Conservation (phyloP, 1,140 invertebrate species). For the Pseudomyrmex pallidus region DNA sequence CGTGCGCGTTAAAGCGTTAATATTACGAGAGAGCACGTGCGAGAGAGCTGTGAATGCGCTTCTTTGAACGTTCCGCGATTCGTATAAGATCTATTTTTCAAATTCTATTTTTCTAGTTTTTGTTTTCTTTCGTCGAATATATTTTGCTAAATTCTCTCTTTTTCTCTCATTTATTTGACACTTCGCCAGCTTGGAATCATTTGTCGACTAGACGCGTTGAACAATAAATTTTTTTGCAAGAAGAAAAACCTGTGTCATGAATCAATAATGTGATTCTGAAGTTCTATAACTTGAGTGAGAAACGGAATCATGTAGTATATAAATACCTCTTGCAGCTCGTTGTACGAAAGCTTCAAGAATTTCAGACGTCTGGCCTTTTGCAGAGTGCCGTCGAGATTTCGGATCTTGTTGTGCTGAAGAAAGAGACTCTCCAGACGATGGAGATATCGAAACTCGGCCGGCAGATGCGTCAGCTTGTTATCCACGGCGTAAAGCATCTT, state of each 20-base stretch:
- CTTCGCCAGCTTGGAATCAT: too few species aligned
- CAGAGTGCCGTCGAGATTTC: slow-evolving; percentile 88
- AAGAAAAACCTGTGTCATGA: not conserved
- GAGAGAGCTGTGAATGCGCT: slow-evolving; percentile 25
- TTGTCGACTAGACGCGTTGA: too few species aligned
- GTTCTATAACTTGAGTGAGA: not conserved
- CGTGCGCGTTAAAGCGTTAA: slow-evolving; percentile 47
- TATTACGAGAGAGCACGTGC: slow-evolving; percentile 7
- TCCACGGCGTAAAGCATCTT: slow-evolving; percentile 89
- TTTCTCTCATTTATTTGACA: not conserved
- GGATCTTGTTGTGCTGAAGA: slow-evolving; percentile 89
- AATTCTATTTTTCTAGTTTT: too few species aligned
- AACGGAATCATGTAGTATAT: not conserved
- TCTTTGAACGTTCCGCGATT: not conserved
- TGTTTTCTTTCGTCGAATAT: too few species aligned
- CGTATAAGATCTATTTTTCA: not conserved
- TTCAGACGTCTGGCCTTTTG: slow-evolving; percentile 88
- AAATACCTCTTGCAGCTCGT: slow-evolving; percentile 89
- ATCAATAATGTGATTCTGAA: too few species aligned
- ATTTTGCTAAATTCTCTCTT: not conserved
- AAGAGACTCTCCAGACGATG: slow-evolving; percentile 89
- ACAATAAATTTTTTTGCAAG: not conserved
- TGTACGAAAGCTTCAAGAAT: slow-evolving; percentile 89
- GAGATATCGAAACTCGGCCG: slow-evolving; percentile 89
- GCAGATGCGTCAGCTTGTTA: slow-evolving; percentile 89